Conservation (phyloP, 1,140 invertebrate species). For the Drosophila pruinosa region DNA sequence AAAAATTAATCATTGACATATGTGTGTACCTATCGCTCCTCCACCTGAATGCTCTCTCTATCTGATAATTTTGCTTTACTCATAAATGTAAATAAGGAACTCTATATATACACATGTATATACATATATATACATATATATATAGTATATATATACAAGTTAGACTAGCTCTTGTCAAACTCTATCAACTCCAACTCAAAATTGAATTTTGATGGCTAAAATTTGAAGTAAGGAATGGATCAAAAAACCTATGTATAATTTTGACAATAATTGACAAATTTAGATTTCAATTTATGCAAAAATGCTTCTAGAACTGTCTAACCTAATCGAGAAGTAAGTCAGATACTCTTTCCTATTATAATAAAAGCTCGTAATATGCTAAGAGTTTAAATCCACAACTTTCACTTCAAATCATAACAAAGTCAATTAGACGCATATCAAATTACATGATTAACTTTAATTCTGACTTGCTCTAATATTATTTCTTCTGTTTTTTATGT, state of each 20-base stretch:
- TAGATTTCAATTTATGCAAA: slow-evolving; percentile 19
- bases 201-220: slow-evolving; percentile 60
- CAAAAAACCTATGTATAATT: slow-evolving; percentile 67
- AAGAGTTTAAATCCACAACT: slow-evolving; percentile 28
- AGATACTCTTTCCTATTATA: too few species aligned
- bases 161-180: slow-evolving; percentile 32
- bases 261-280: slow-evolving; percentile 63
- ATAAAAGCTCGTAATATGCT: slow-evolving; percentile 19
- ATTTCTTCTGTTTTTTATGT: background rate
- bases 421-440: slow-evolving; percentile 76
- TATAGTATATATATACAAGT: slow-evolving; percentile 39
- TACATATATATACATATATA: slow-evolving; percentile 23
- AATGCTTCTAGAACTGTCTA: slow-evolving; percentile 46
- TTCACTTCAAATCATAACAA: slow-evolving; percentile 17
- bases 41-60: slow-evolving; percentile 73
- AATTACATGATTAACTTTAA: slow-evolving; percentile 5
- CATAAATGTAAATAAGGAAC: slow-evolving; percentile 49
- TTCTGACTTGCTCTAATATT: slow-evolving; percentile 13
- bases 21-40: slow-evolving; percentile 79
- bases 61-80: slow-evolving; percentile 61
- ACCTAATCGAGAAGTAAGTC: slow-evolving; percentile 10
- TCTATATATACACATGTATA: slow-evolving; percentile 19
- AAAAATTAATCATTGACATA: slow-evolving; percentile 66
- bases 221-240: slow-evolving; percentile 1
- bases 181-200: slow-evolving; percentile 46